A percentile compares a stretch with the other conserved stretches of the same genome.
These are phyloP conservation scores for Zygaena filipendulae DNA, from an alignment of 2,888 invertebrate genomes.

Conservation along the genomic window DNA sequence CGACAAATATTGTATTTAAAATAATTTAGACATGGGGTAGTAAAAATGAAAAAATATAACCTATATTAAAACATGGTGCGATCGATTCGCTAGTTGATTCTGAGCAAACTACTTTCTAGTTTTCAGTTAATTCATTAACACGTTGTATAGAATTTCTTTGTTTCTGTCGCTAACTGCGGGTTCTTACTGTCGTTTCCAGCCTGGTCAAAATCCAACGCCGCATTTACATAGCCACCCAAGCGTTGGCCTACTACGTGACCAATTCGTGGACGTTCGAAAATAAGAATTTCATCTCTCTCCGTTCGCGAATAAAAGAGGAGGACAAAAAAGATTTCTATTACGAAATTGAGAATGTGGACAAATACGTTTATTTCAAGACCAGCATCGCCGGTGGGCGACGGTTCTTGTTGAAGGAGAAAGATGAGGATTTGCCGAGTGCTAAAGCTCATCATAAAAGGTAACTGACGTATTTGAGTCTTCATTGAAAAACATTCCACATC, in stretches of 20 bases:
- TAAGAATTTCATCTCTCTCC: slow-evolving; percentile 64
- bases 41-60: too few species aligned
- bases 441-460: slow-evolving; percentile 63
- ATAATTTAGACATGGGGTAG: too few species aligned
- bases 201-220: slow-evolving; percentile 82
- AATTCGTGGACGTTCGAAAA: slow-evolving; percentile 84
- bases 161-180: too few species aligned
- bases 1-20: too few species aligned
- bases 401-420: slow-evolving; percentile 75
- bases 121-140: too few species aligned
- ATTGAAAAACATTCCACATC: too few species aligned
- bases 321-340: slow-evolving; percentile 71
- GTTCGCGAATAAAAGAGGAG: slow-evolving; percentile 47
- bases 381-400: slow-evolving; percentile 71
- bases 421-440: slow-evolving; percentile 64
- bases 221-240: slow-evolving; percentile 79
- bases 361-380: slow-evolving; percentile 53
- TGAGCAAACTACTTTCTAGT: too few species aligned
- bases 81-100: too few species aligned
- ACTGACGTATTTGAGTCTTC: slow-evolving; percentile 5
- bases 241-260: slow-evolving; percentile 77
- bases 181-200: slow-evolving; percentile 69
- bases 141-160: too few species aligned
- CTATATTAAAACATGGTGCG: too few species aligned
- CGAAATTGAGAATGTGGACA: slow-evolving; percentile 63